phyloP scores from a whole-genome alignment of 2,888 invertebrate genomes.

The Axea sp. region DNA sequence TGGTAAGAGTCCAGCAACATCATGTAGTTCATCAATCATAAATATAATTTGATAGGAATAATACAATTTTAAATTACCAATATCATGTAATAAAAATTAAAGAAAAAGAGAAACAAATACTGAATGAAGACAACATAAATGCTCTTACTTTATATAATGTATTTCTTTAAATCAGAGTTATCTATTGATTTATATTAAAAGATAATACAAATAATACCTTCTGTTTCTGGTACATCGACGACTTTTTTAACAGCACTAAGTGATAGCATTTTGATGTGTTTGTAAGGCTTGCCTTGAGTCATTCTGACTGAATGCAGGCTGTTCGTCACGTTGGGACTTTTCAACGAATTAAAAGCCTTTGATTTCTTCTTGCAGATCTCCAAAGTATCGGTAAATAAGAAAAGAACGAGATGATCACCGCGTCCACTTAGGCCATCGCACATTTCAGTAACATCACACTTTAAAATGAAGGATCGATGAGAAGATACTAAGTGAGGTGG shows the following conservation, averaged over 20 bases:
- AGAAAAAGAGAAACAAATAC: no score
- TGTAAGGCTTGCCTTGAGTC: conserved; percentile 89
- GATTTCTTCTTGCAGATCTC: conserved; percentile 94
- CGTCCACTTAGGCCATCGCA: conserved; percentile 91
- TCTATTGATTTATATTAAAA: no score
- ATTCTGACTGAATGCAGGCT: conserved; percentile 82
- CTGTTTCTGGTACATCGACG: conserved; percentile 89
- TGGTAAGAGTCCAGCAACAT: no score
- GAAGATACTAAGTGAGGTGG: conserved; percentile 96
- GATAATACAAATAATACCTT: conserved; percentile 82
- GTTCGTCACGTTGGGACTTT: conserved; percentile 85
- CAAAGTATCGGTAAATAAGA: conserved; percentile 96
- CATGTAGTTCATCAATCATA: no score
- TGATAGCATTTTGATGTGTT: conserved; percentile 94
- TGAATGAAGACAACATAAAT: no score
- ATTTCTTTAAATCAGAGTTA: no score
- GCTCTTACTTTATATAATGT: no score
- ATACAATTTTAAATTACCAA: no score
- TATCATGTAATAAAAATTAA: no score
- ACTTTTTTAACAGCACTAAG: conserved; percentile 94
- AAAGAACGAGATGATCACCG: conserved; percentile 92
- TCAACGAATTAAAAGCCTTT: conserved; percentile 85
- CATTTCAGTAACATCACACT: conserved; percentile 93
- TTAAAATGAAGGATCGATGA: conserved; percentile 92
- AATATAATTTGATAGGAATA: no score